Conservation (phyloP, 2,113 vertebrate genomes). For the Dipodomys ordii region DNA sequence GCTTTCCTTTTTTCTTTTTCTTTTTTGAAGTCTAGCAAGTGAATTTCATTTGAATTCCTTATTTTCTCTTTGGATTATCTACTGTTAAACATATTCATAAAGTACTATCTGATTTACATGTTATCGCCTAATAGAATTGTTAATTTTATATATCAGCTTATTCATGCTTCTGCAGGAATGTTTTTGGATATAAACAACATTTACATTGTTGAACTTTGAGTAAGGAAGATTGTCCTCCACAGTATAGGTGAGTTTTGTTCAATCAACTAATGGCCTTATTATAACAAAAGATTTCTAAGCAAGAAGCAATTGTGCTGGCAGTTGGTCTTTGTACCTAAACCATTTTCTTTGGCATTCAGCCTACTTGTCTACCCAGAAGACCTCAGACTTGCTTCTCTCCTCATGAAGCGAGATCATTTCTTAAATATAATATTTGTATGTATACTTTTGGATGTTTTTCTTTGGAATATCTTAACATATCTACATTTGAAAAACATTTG, state of each 20-base stretch:
- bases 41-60: background rate
- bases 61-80: background rate
- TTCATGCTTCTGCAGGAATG: background rate
- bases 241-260: background rate
- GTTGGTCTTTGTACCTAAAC: background rate
- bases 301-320: background rate
- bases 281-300: background rate
- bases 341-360: background rate
- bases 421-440: background rate
- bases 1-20: background rate
- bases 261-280: background rate
- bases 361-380: background rate
- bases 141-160: conserved; percentile 11
- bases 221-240: background rate
- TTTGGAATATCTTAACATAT: background rate
- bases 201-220: background rate
- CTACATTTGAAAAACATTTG: background rate
- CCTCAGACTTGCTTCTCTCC: background rate
- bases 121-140: background rate
- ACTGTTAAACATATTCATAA: conserved; percentile 1
- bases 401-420: background rate
- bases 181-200: background rate
- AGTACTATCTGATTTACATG: background rate
- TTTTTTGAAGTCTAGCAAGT: background rate
- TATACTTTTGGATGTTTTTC: background rate